Conservation (phyloP, 2,888 invertebrate genomes). For the Campoletis raptor region DNA sequence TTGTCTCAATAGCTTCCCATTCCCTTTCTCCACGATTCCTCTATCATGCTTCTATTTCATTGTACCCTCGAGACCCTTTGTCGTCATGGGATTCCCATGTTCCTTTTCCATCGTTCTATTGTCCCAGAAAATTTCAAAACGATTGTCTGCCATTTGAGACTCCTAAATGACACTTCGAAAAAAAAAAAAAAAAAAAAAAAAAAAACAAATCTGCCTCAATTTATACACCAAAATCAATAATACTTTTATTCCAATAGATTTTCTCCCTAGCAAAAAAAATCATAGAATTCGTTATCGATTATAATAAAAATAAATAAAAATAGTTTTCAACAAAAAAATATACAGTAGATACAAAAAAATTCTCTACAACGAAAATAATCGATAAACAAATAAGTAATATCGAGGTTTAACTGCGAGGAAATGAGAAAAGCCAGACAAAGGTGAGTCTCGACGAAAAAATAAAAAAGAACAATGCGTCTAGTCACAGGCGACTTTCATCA, state of each 20-base stretch:
- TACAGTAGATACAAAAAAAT: too few species aligned
- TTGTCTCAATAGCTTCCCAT: constrained; percentile 60
- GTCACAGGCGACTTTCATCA: constrained; percentile 40
- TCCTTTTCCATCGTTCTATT: constrained; percentile 16
- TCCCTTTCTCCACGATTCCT: constrained; percentile 31
- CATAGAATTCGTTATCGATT: not conserved
- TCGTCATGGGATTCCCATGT: constrained; percentile 44
- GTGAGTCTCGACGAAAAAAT: constrained; percentile 28
- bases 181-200: constrained; percentile 13
- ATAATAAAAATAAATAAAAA: not conserved
- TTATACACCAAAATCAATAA: not conserved
- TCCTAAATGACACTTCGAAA: constrained; percentile 2
- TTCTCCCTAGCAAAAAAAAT: not conserved
- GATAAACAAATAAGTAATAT: not conserved
- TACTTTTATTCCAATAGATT: not conserved
- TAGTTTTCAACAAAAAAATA: not conserved
- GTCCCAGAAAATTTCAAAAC: constrained; percentile 17
- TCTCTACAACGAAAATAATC: not conserved
- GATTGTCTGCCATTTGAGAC: constrained; percentile 14
- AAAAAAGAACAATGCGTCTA: constrained; percentile 36
- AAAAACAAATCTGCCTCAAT: not conserved
- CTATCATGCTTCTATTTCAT: constrained; percentile 32
- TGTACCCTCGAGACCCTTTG: constrained; percentile 53
- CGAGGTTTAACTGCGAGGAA: not conserved
- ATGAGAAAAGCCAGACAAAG: not conserved